Percentiles rank a stretch among this genome's conserved stretches.
These are phyloP conservation scores for Neosilurus mollespiculum DNA, from an alignment of 2,797 vertebrate species.

Conservation along the genomic window DNA sequence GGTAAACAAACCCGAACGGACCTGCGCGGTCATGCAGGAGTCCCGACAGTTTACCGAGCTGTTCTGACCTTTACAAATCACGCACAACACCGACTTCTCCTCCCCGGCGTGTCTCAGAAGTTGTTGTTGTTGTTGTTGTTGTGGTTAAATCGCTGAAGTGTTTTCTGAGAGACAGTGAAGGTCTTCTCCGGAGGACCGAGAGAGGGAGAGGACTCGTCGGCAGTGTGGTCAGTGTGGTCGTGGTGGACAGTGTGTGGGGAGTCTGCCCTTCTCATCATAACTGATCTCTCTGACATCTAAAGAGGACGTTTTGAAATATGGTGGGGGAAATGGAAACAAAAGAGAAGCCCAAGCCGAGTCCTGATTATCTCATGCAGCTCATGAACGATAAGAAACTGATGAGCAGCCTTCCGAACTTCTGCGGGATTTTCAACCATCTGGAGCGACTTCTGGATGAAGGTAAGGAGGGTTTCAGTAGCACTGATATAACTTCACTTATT, in stretches of 20 bases:
- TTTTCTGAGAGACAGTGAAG: background rate
- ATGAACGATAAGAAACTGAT: constrained; percentile 99
- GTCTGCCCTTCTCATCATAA: background rate
- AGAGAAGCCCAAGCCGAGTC: constrained; percentile 96
- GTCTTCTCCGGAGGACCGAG: background rate
- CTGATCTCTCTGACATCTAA: constrained; percentile 20
- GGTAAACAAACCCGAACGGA: constrained; percentile 26
- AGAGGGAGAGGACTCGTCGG: background rate
- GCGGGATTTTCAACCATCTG: constrained; percentile 90
- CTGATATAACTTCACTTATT: no score
- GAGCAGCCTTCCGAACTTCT: constrained; percentile 98
- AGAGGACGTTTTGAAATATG: constrained; percentile 65
- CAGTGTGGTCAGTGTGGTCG: no score
- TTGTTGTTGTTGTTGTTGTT: background rate
- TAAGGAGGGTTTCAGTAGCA: constrained; percentile 46
- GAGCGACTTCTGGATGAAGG: constrained; percentile 82
- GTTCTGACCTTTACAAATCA: constrained; percentile 37
- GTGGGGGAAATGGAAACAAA: constrained; percentile 93
- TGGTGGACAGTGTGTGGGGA: no score
- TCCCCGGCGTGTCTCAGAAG: background rate
- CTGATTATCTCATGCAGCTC: constrained; percentile 97
- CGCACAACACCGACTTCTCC: background rate
- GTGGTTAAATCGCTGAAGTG: no score
- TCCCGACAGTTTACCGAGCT: constrained; percentile 41
- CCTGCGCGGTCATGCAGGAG: constrained; percentile 55